These are phyloP conservation scores for Ageneiosus marmoratus DNA, from an alignment of 2,113 vertebrate species.

Conservation along the genomic window DNA sequence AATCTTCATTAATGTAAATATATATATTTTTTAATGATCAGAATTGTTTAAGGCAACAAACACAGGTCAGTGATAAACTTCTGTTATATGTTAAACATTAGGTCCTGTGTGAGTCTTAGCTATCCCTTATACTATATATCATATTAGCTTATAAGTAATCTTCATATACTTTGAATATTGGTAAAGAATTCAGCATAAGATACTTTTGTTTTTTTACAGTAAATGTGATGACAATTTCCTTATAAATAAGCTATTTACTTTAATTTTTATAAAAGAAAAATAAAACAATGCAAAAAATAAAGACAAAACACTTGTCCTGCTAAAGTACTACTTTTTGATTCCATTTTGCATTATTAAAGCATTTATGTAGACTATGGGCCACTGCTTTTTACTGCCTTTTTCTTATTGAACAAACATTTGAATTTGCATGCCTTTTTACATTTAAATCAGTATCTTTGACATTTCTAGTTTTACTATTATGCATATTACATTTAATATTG, in stretches of 20 bases:
- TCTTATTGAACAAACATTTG: neutral
- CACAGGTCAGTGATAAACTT: neutral
- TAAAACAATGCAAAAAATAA: neutral
- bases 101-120: neutral
- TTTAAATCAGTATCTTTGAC: neutral
- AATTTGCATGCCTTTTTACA: neutral
- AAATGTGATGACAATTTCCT: neutral
- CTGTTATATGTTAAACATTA: neutral
- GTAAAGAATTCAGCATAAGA: neutral
- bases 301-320: neutral
- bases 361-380: neutral
- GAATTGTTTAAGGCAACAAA: neutral
- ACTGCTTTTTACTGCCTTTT: neutral
- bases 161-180: neutral
- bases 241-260: neutral
- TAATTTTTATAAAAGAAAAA: neutral
- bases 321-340: neutral
- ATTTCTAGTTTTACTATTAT: conserved; percentile 16
- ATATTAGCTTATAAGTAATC: neutral
- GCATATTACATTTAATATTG: conserved; percentile 14
- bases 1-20: conserved; percentile 25
- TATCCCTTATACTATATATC: neutral
- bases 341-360: neutral
- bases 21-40: neutral
- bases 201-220: neutral